Evolutionary conservation across 2,113 vertebrate species (phyloP).

Genomic region (Bothrops jararaca): DNA sequence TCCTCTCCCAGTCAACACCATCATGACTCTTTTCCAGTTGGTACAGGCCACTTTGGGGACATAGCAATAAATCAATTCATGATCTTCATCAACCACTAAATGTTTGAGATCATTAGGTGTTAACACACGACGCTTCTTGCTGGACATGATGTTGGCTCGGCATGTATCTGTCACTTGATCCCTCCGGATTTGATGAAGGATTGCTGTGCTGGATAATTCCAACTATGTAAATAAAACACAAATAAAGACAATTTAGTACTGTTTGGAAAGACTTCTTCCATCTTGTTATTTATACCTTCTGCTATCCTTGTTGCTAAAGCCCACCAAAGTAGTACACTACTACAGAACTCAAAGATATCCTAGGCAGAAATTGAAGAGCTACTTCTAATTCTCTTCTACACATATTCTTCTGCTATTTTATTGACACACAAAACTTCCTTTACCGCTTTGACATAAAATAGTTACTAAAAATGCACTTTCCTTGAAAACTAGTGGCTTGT

Average conservation of each 20-base stretch:
- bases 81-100: conserved; percentile 94
- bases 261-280: neutral
- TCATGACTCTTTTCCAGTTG: conserved; percentile 99
- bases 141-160: conserved; percentile 79
- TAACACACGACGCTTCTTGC: conserved; percentile 87
- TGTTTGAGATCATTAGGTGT: conserved; percentile 92
- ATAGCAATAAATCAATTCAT: conserved; percentile 97
- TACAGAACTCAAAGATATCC: neutral
- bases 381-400: neutral
- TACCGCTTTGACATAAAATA: neutral
- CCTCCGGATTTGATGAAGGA: conserved; percentile 88
- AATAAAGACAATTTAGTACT: conserved; percentile 13
- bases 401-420: neutral
- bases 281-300: neutral
- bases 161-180: conserved; percentile 89
- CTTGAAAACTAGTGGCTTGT: neutral
- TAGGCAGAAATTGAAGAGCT: neutral
- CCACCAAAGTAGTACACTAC: neutral
- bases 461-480: neutral
- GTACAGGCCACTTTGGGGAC: conserved; percentile 99
- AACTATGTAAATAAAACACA: conserved; percentile 74
- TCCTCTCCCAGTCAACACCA: conserved; percentile 93
- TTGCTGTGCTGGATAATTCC: conserved; percentile 80
- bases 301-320: neutral
- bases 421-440: neutral